A percentile compares a stretch with the other conserved stretches of the same genome.
phyloP scores from a whole-genome alignment of 2,113 vertebrate genomes.

The Hipposideros armiger region DNA sequence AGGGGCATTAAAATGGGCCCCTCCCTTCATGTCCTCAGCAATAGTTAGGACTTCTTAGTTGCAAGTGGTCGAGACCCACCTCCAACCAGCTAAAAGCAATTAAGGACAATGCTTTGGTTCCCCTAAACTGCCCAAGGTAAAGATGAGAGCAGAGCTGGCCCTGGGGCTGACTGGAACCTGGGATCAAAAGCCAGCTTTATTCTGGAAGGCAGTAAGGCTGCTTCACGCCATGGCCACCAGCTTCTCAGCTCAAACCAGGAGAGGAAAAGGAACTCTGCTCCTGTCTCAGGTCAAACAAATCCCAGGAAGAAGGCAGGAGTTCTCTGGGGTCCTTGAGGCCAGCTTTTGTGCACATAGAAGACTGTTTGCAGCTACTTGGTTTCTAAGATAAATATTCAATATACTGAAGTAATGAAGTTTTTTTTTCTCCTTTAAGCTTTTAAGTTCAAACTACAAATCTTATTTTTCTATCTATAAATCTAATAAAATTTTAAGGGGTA shows the following conservation, averaged over 20 bases:
- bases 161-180: background rate
- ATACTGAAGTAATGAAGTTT: conserved; percentile 55
- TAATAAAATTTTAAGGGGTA: conserved; percentile 80
- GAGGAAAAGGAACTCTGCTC: background rate
- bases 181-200: no score
- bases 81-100: background rate
- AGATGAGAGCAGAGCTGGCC: background rate
- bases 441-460: conserved; percentile 80
- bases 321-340: conserved; percentile 5
- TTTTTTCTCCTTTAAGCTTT: conserved; percentile 68
- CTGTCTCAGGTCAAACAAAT: background rate
- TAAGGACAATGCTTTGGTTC: background rate
- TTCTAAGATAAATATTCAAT: conserved; percentile 76
- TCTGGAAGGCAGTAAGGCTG: background rate
- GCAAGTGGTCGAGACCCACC: background rate
- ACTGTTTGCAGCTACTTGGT: conserved; percentile 54
- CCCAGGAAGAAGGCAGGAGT: background rate
- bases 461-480: conserved; percentile 82
- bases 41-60: background rate
- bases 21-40: no score
- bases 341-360: conserved; percentile 42
- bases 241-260: background rate
- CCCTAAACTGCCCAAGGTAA: background rate
- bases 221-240: accelerated
- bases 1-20: background rate